phyloP scores from a whole-genome alignment of 2,113 vertebrate genomes.

The Petrocephalus microphthalmus region DNA sequence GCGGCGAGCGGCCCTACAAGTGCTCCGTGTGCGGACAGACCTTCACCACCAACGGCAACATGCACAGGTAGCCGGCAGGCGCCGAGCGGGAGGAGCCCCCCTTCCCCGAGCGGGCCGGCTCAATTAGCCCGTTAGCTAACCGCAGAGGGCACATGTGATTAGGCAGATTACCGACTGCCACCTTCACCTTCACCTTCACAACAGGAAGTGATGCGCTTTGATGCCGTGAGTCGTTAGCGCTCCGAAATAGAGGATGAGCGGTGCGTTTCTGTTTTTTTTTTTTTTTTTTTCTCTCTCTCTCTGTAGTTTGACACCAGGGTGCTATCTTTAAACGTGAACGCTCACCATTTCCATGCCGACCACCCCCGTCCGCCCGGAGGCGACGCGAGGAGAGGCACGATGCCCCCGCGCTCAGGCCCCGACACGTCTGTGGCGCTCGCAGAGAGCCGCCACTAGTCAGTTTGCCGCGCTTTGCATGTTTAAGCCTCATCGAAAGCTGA shows the following conservation, averaged over 20 bases:
- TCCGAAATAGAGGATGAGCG: background rate
- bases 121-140: background rate
- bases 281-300: background rate
- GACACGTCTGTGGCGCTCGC: background rate
- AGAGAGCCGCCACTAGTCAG: background rate
- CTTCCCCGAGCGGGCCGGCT: background rate
- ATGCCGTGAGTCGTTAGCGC: background rate
- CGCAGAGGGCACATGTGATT: background rate
- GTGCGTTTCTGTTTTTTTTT: background rate
- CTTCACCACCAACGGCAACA: constrained; percentile 99
- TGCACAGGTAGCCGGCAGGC: constrained; percentile 77
- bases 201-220: background rate
- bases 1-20: constrained; percentile 91
- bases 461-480: background rate
- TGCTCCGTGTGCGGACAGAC: constrained; percentile 86
- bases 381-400: background rate
- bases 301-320: background rate
- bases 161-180: background rate
- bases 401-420: background rate
- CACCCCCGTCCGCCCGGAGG: background rate
- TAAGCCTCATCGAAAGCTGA: background rate
- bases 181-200: background rate
- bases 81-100: background rate
- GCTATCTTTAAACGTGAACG: background rate
- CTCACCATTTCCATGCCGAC: background rate